Conservation (phyloP, 2,888 invertebrate species). For the Gymnocheta viridis region DNA sequence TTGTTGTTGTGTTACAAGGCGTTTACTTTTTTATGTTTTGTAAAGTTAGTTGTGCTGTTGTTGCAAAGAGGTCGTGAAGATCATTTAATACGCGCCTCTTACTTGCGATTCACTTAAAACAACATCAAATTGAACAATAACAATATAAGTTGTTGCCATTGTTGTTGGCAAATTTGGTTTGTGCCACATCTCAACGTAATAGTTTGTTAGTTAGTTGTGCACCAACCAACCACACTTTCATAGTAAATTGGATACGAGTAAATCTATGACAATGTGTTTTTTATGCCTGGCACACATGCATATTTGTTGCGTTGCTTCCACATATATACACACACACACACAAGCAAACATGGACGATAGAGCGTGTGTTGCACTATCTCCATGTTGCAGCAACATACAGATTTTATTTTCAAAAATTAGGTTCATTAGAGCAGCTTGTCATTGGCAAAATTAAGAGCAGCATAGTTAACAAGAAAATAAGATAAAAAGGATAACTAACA, state of each 20-base stretch:
- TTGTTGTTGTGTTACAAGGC: slow-evolving; percentile 58
- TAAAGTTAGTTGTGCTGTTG: not conserved
- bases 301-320: slow-evolving; percentile 42
- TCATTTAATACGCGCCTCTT: slow-evolving; percentile 68
- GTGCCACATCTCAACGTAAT: slow-evolving; percentile 64
- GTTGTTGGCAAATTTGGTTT: slow-evolving; percentile 54
- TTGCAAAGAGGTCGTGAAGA: slow-evolving; percentile 65
- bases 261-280: slow-evolving; percentile 14
- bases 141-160: slow-evolving; percentile 54
- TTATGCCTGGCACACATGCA: slow-evolving; percentile 10
- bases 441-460: slow-evolving; percentile 62
- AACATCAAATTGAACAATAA: slow-evolving; percentile 67
- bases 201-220: slow-evolving; percentile 12
- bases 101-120: slow-evolving; percentile 66
- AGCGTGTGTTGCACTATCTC: not conserved
- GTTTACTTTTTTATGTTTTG: slow-evolving; percentile 42
- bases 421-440: slow-evolving; percentile 63
- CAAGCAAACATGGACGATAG: not conserved
- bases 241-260: slow-evolving; percentile 30
- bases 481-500: slow-evolving; percentile 60
- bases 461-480: slow-evolving; percentile 54
- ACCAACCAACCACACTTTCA: slow-evolving; percentile 48
- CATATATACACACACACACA: not conserved
- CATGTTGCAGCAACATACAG: slow-evolving; percentile 18
- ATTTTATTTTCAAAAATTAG: slow-evolving; percentile 52